Evolutionary conservation across 2,888 invertebrate genomes (phyloP), one percentile per base, ranked within the genome.

Genomic region (Aethes cnicana): DNA sequence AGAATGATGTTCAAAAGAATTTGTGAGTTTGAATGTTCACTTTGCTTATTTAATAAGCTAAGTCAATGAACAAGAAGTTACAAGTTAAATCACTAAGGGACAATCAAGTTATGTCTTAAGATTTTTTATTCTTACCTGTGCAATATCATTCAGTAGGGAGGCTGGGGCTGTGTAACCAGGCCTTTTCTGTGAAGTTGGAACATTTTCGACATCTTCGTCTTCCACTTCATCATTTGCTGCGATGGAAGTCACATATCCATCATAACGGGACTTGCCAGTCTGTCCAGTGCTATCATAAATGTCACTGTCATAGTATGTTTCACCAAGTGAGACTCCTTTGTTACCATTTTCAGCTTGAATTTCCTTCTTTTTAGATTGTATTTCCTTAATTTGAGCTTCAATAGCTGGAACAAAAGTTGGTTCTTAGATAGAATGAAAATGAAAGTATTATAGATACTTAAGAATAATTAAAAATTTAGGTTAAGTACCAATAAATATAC

Each of bases 141-240:
- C 95, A 67, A 97, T 93, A 85, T 98, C 98, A 85, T 97, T 97
- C 11, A 98, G 91, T 26, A 97, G 88, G 20, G 97, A 96, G 44
- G 95, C 94, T 2, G 97, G 97, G 11, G 97, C 97, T 52, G 95
- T 95, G 67, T 96, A 95, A 0, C 94, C 94, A 2, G 95, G 91
- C 64, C 96, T 91, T 71, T 96, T 95, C 62, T 94, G 92, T 59
- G 90, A 91, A 56, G 93, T 92, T 3, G 95, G 93, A 11, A 92
- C 92, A 63, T 94, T 92, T 72, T 96, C 96, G 59, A 95, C 94
- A 77, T 97, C 97, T 74, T 98, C 97, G 76, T 98, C 97, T 90
- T 97, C 97, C 23, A 95, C 94, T 82, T 98, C 98, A 87, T 99
- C 98, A 79, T 97, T 97, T 0, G 98, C 95, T 36, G 98, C 97